Conservation (phyloP, 2,797 vertebrate genomes). For the Rhinogobio ventralis region DNA sequence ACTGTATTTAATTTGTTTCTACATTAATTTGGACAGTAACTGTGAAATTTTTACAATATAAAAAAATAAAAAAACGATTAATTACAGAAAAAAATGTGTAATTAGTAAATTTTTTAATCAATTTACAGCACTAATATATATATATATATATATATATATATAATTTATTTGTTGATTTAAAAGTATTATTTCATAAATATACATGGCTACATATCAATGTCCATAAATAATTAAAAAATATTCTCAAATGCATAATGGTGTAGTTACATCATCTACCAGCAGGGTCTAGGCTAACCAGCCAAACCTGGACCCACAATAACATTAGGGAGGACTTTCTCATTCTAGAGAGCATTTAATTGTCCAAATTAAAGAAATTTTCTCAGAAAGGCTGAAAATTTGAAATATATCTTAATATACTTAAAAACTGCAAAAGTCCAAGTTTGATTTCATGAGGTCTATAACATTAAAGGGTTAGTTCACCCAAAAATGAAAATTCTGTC, state of each 20-base stretch:
- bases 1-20: too few relatives aligned
- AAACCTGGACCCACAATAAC: neutral
- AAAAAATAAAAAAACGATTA: too few relatives aligned
- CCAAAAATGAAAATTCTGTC: too few relatives aligned
- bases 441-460: slow-evolving; percentile 22
- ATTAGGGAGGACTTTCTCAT: neutral
- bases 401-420: neutral
- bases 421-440: neutral
- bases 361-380: neutral
- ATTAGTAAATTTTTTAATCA: too few relatives aligned
- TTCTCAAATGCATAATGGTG: neutral
- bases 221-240: neutral
- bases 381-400: neutral
- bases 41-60: too few relatives aligned
- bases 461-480: too few relatives aligned
- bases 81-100: too few relatives aligned
- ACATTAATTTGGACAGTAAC: too few relatives aligned
- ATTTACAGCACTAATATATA: too few relatives aligned
- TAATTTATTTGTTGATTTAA: neutral
- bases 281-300: neutral
- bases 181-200: neutral
- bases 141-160: neutral
- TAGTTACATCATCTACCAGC: slow-evolving; percentile 4
- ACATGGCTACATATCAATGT: neutral
- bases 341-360: neutral